A percentile compares a stretch with the other conserved stretches of the same genome.
These are phyloP conservation scores for Phaethornis superciliosus DNA, from an alignment of 2,113 vertebrate species.

Conservation along the genomic window DNA sequence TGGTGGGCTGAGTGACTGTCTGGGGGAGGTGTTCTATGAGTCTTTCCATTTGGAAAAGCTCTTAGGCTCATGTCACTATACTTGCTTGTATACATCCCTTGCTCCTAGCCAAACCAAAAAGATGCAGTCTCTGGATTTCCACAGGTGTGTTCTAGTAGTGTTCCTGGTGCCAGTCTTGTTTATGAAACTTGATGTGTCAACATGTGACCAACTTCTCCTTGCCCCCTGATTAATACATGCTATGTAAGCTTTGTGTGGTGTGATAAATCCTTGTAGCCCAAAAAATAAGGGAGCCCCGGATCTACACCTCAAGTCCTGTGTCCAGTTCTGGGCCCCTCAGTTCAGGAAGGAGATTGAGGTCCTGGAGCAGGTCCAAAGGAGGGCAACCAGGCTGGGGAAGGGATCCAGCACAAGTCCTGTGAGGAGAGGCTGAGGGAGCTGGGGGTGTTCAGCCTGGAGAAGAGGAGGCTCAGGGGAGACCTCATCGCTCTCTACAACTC, in stretches of 20 bases:
- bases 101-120: background rate
- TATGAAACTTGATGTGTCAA: background rate
- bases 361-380: no score
- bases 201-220: background rate
- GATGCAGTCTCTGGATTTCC: background rate
- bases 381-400: no score
- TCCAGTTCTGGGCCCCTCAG: no score
- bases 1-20: background rate
- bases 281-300: background rate
- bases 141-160: background rate
- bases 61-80: background rate
- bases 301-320: no score
- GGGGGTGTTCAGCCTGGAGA: no score
- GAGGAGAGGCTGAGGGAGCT: no score
- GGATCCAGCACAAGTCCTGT: no score
- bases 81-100: background rate
- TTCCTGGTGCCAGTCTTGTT: background rate
- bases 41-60: background rate
- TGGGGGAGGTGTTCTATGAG: slow-evolving; percentile 16
- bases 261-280: background rate
- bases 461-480: no score
- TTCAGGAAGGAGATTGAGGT: no score
- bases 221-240: background rate
- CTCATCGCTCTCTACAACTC: no score
- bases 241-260: background rate